A percentile compares a stretch with the other conserved stretches of the same genome.
phyloP scores from a whole-genome alignment of 2,113 vertebrate species.

The Gallinago media region DNA sequence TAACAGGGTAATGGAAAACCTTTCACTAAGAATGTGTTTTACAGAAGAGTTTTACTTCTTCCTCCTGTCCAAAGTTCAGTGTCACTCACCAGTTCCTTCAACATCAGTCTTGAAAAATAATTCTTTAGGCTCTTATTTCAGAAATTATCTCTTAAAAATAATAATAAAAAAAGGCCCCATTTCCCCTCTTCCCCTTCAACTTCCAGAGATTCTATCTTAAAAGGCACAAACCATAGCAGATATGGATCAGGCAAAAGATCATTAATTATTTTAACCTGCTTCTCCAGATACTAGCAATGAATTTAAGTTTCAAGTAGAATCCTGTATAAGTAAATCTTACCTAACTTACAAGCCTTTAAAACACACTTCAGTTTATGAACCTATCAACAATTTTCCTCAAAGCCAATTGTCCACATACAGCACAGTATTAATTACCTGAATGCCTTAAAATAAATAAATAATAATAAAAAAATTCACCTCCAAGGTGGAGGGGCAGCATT shows the following conservation, averaged over 20 bases:
- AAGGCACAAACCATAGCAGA: not conserved
- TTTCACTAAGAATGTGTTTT: not conserved
- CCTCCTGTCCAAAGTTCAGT: not conserved
- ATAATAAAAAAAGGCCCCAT: too few relatives aligned
- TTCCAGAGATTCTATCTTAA: not conserved
- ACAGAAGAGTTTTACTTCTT: not conserved
- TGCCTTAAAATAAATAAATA: not conserved
- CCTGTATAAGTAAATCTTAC: not conserved
- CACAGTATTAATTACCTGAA: accelerated
- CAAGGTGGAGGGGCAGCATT: not conserved
- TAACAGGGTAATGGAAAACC: not conserved
- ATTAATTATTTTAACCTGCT: not conserved
- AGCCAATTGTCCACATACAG: not conserved
- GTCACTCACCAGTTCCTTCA: not conserved
- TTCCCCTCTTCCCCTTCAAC: not conserved
- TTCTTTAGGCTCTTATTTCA: not conserved
- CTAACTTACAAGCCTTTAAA: not conserved
- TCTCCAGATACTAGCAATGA: not conserved
- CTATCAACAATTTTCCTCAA: not conserved
- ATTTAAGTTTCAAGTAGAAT: not conserved
- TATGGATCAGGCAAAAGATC: not conserved
- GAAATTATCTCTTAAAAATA: not conserved
- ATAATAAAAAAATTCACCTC: not conserved
- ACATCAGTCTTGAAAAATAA: not conserved
- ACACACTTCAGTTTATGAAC: not conserved